A percentile compares a stretch with the other conserved stretches of the same genome.
Evolutionary conservation across 2,797 vertebrate species (phyloP).

Genomic region (Dipus sagitta): DNA sequence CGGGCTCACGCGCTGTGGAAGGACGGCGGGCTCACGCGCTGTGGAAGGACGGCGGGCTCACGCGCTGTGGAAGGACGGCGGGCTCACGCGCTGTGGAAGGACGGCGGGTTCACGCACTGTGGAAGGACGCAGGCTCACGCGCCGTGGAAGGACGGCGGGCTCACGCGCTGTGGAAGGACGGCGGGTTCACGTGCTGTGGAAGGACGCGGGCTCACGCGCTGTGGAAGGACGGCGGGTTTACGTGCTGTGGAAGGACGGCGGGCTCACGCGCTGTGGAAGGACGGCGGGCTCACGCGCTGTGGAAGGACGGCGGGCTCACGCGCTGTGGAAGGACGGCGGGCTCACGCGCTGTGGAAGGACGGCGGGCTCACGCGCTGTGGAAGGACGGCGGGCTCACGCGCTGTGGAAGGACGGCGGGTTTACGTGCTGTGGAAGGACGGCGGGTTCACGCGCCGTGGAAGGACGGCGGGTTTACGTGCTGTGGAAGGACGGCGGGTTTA

Average conservation of each 20-base stretch:
- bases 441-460: rapidly evolving
- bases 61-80: rapidly evolving
- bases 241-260: rapidly evolving
- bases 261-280: background rate
- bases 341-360: background rate
- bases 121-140: too few relatives aligned
- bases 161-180: rapidly evolving
- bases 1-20: rapidly evolving
- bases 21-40: too few relatives aligned
- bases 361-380: rapidly evolving
- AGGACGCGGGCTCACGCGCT: rapidly evolving
- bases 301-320: background rate
- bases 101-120: rapidly evolving
- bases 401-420: too few relatives aligned
- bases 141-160: background rate
- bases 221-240: too few relatives aligned
- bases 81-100: background rate
- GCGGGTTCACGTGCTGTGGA: too few relatives aligned
- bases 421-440: background rate
- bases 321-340: too few relatives aligned
- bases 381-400: rapidly evolving
- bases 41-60: background rate
- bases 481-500: background rate
- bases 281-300: too few relatives aligned
- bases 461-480: too few relatives aligned